Percentiles rank a stretch among this genome's conserved stretches.
Conservation (phyloP, 2,888 invertebrate species). For the Hydropsyche betteni region DNA sequence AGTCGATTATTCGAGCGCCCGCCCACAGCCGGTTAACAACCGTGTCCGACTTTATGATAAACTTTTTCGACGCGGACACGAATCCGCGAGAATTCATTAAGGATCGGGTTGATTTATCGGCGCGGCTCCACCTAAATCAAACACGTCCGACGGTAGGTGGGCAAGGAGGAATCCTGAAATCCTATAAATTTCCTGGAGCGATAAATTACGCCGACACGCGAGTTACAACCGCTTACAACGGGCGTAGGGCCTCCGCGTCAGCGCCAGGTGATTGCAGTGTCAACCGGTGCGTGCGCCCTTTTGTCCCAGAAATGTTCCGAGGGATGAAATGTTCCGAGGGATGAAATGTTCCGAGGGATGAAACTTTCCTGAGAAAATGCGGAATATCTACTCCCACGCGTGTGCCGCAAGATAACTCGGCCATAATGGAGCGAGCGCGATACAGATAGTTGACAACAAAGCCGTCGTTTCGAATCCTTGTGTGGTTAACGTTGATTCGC, state of each 20-base stretch:
- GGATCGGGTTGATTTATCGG: conserved; percentile 40
- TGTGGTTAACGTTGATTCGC: too few relatives aligned
- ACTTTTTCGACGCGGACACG: conserved; percentile 16
- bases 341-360: neutral
- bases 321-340: neutral
- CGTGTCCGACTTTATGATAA: conserved; percentile 18
- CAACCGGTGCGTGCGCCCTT: conserved; percentile 9
- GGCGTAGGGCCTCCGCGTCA: conserved; percentile 3
- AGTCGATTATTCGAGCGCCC: neutral
- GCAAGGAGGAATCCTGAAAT: conserved; percentile 25
- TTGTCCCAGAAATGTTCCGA: neutral
- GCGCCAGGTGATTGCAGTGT: conserved; percentile 29
- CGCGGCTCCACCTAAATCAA: conserved; percentile 33
- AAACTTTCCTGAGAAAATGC: neutral
- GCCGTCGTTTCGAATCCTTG: too few relatives aligned
- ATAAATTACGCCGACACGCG: conserved; percentile 38
- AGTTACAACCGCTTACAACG: conserved; percentile 35
- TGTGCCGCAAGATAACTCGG: too few relatives aligned
- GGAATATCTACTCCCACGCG: neutral
- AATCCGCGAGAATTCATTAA: conserved; percentile 38
- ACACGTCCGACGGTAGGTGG: conserved; percentile 24
- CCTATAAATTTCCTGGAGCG: conserved; percentile 39
- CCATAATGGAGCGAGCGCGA: too few relatives aligned
- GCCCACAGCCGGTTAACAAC: neutral
- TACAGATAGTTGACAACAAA: too few relatives aligned